phyloP scores from a whole-genome alignment of 1,140 invertebrate species.

The Rhizoglyphus robini region DNA sequence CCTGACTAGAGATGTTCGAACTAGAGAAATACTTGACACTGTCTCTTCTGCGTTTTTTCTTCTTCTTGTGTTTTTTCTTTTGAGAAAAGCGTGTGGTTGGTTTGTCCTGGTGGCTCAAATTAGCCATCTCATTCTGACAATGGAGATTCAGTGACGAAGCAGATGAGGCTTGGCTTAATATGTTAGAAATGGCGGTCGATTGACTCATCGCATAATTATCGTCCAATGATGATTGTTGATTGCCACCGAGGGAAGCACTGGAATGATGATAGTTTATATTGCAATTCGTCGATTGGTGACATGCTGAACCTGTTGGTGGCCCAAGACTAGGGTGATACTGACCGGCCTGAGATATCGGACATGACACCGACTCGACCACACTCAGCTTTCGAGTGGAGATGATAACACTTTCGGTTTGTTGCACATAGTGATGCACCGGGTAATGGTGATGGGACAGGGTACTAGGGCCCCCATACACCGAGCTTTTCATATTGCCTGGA shows the following conservation, averaged over 20 bases:
- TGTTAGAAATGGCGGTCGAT: background rate
- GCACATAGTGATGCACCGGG: background rate
- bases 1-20: background rate
- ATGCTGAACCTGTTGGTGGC: background rate
- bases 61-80: background rate
- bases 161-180: background rate
- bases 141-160: conserved; percentile 10
- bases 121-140: conserved; percentile 10
- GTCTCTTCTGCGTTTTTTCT: background rate
- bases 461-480: background rate
- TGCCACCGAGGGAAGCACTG: background rate
- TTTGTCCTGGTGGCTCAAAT: background rate
- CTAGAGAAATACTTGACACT: background rate
- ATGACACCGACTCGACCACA: conserved; percentile 9
- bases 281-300: background rate
- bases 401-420: background rate
- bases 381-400: conserved; percentile 8
- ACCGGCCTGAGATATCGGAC: background rate
- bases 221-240: background rate
- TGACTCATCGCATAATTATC: background rate
- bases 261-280: conserved; percentile 6
- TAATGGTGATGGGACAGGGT: conserved; percentile 1
- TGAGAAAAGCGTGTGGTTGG: background rate
- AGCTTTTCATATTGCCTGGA: background rate
- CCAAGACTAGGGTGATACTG: background rate